A percentile compares a stretch with the other conserved stretches of the same genome.
These are phyloP conservation scores for Hirudo medicinalis DNA, from an alignment of 1,140 invertebrate species.

Conservation along the genomic window DNA sequence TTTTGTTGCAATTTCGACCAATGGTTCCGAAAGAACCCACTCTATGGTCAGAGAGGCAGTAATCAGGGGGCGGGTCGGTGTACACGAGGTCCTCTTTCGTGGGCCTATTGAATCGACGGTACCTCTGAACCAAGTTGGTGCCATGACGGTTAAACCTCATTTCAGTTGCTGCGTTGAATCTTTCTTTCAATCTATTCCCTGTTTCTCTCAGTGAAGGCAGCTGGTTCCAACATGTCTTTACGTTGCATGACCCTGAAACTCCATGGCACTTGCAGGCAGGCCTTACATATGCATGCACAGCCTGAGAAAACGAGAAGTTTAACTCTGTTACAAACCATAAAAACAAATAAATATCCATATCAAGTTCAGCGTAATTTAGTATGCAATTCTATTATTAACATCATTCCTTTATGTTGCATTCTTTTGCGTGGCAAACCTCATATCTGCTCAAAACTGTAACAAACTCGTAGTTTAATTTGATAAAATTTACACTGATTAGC, in stretches of 20 bases:
- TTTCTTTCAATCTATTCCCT: slow-evolving; percentile 72
- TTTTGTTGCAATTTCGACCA: neutral
- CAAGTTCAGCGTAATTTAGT: too few relatives aligned
- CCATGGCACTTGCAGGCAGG: slow-evolving; percentile 91
- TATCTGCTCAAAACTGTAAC: too few relatives aligned
- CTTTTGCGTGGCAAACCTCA: too few relatives aligned
- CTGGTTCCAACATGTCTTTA: slow-evolving; percentile 86
- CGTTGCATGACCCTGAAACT: slow-evolving; percentile 81
- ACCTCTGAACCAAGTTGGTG: slow-evolving; percentile 34
- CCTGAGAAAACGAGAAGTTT: slow-evolving; percentile 53
- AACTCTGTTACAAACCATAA: neutral
- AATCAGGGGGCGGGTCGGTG: slow-evolving; percentile 79
- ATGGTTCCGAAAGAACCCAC: slow-evolving; percentile 2
- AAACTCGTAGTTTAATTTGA: too few relatives aligned
- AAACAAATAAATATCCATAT: neutral
- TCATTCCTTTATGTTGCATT: too few relatives aligned
- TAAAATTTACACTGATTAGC: too few relatives aligned
- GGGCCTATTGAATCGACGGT: slow-evolving; percentile 35
- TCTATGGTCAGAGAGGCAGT: slow-evolving; percentile 35
- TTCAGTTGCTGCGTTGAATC: slow-evolving; percentile 80
- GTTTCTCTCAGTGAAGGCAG: slow-evolving; percentile 73
- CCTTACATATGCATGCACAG: slow-evolving; percentile 71
- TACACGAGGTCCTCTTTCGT: slow-evolving; percentile 71
- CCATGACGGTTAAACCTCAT: slow-evolving; percentile 62
- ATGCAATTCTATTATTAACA: slow-evolving; percentile 52